These are phyloP conservation scores for Brevipalpus yothersi DNA, from an alignment of 1,140 invertebrate genomes.

Conservation along the genomic window DNA sequence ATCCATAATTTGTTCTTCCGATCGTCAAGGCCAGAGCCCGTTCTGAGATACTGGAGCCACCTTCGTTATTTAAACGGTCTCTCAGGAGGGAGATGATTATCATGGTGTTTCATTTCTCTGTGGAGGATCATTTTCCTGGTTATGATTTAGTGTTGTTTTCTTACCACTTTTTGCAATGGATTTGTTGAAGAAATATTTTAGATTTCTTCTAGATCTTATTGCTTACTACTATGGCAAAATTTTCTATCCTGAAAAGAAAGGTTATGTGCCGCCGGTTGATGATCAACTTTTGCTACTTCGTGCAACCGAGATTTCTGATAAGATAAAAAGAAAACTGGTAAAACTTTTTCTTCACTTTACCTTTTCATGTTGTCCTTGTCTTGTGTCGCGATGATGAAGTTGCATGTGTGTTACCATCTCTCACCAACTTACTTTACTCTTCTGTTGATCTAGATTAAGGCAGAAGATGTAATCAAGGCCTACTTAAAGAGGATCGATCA, in stretches of 20 bases:
- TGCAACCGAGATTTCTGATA: neutral
- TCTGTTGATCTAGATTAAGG: slow-evolving; percentile 1
- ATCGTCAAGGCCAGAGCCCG: too few relatives aligned
- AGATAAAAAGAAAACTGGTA: neutral
- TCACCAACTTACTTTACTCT: neutral
- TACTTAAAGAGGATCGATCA: slow-evolving; percentile 42
- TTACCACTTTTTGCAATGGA: neutral
- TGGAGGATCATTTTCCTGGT: too few relatives aligned
- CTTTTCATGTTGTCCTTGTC: neutral
- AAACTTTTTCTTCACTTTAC: neutral
- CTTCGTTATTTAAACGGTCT: too few relatives aligned
- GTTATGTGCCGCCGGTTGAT: neutral
- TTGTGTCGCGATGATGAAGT: neutral
- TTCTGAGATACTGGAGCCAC: too few relatives aligned
- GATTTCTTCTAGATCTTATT: neutral
- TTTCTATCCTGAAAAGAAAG: slow-evolving; percentile 1
- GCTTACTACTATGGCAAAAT: neutral
- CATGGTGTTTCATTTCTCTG: too few relatives aligned
- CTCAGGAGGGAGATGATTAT: too few relatives aligned
- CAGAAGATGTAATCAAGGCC: slow-evolving; percentile 24
- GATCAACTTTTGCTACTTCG: neutral
- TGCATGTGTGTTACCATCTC: neutral
- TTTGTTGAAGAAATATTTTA: neutral
- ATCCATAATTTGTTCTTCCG: too few relatives aligned
- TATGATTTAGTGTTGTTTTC: too few relatives aligned